phyloP scores from a whole-genome alignment of 2,888 invertebrate species.

The Hemithea aestivaria region DNA sequence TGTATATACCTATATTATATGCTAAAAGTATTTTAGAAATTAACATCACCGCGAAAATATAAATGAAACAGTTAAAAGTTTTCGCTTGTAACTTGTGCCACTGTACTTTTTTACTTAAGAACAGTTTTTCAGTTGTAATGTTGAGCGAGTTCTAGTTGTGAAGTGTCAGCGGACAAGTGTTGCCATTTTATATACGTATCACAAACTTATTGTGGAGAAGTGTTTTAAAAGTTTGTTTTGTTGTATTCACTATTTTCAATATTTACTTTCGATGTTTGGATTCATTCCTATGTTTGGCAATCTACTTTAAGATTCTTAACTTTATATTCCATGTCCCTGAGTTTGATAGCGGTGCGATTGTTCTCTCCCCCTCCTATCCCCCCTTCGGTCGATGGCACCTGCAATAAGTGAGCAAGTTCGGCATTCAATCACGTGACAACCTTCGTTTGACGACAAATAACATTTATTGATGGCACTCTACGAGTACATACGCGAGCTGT shows the following conservation, averaged over 20 bases:
- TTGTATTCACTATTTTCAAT: no score
- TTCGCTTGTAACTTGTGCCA: constrained; percentile 9
- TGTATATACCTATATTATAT: no score
- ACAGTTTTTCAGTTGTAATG: constrained; percentile 23
- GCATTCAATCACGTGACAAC: constrained; percentile 18
- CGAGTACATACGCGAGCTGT: no score
- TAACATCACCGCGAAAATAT: no score
- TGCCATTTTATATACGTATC: not conserved
- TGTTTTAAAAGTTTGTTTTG: no score
- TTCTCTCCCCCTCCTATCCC: not conserved
- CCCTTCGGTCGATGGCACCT: constrained; percentile 1
- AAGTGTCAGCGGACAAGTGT: constrained; percentile 16
- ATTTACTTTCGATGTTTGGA: no score
- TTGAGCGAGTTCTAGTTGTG: constrained; percentile 32
- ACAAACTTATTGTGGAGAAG: no score
- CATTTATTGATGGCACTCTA: no score
- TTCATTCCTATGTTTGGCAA: no score
- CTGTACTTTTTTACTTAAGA: constrained; percentile 9
- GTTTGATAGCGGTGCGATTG: not conserved
- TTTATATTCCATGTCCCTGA: not conserved
- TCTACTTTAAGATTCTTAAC: not conserved
- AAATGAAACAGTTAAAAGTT: no score
- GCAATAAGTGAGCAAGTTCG: constrained; percentile 20
- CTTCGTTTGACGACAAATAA: no score
- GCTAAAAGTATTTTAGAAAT: no score